Percentiles rank a stretch among this genome's conserved stretches.
Conservation (phyloP, 2,888 invertebrate species). For the Cloeon dipterum region DNA sequence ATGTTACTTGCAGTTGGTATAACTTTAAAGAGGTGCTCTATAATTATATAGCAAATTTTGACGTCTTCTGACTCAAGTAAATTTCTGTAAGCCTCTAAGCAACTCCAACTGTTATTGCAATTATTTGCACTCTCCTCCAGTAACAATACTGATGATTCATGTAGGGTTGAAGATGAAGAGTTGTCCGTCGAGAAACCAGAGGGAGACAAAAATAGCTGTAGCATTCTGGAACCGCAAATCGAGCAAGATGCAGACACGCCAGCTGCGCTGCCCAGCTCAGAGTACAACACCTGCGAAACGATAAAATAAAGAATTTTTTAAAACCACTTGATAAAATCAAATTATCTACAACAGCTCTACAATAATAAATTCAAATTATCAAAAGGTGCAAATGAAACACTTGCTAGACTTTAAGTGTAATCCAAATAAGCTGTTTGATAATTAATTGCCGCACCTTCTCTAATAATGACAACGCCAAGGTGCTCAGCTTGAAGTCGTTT, state of each 20-base stretch:
- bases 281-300: constrained; percentile 18
- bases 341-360: too few species aligned
- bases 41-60: constrained; percentile 28
- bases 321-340: too few species aligned
- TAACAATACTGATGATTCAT: not conserved
- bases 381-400: too few species aligned
- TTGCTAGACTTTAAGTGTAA: too few species aligned
- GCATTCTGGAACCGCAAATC: constrained; percentile 17
- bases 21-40: constrained; percentile 31
- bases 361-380: too few species aligned
- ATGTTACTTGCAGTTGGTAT: constrained; percentile 27
- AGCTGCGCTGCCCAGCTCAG: constrained; percentile 29
- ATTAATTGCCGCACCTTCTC: too few species aligned
- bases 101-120: constrained; percentile 26
- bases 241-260: constrained; percentile 17
- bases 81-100: constrained; percentile 25
- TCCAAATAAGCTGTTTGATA: too few species aligned
- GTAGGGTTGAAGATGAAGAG: not conserved
- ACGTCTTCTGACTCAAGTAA: constrained; percentile 29
- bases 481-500: not conserved
- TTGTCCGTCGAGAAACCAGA: constrained; percentile 4
- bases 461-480: not conserved
- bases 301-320: too few species aligned
- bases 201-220: not conserved
- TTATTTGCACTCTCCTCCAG: constrained; percentile 24